A percentile compares a stretch with the other conserved stretches of the same genome.
These are phyloP conservation scores for Carollia perspicillata DNA, from an alignment of 2,113 vertebrate genomes.

Conservation along the genomic window DNA sequence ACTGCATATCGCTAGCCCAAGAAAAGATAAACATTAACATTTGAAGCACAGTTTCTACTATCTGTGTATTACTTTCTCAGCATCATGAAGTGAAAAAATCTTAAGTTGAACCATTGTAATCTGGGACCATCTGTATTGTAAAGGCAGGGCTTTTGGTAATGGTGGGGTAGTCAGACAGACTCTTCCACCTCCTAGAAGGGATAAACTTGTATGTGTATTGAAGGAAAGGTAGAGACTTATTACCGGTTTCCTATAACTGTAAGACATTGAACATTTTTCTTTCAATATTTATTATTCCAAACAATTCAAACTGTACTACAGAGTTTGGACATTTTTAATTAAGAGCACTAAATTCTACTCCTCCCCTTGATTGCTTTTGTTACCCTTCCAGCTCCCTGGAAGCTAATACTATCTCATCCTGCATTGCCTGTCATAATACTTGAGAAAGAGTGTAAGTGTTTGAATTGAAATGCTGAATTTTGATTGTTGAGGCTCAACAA, in stretches of 20 bases:
- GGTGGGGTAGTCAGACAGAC: neutral
- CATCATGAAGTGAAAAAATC: neutral
- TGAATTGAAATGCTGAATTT: constrained; percentile 30
- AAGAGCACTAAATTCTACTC: neutral
- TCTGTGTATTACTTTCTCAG: neutral
- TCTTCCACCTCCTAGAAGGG: neutral
- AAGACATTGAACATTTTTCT: constrained; percentile 18
- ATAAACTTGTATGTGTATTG: neutral
- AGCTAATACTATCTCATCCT: neutral
- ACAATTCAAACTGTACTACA: neutral
- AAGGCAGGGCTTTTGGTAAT: neutral
- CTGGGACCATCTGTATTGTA: neutral
- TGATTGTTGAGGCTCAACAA: neutral
- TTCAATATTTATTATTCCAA: constrained; percentile 16
- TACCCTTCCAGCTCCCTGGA: neutral
- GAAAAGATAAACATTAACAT: neutral
- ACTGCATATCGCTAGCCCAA: too few species aligned
- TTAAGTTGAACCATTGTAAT: neutral
- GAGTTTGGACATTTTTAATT: constrained; percentile 9
- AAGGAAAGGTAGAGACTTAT: neutral
- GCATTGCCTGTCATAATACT: neutral
- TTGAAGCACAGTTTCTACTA: neutral
- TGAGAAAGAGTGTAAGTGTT: neutral
- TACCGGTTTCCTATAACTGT: neutral
- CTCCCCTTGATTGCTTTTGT: neutral